These are phyloP conservation scores for Cremastinae sp. DNA, from an alignment of 2,888 invertebrate species.

Conservation along the genomic window DNA sequence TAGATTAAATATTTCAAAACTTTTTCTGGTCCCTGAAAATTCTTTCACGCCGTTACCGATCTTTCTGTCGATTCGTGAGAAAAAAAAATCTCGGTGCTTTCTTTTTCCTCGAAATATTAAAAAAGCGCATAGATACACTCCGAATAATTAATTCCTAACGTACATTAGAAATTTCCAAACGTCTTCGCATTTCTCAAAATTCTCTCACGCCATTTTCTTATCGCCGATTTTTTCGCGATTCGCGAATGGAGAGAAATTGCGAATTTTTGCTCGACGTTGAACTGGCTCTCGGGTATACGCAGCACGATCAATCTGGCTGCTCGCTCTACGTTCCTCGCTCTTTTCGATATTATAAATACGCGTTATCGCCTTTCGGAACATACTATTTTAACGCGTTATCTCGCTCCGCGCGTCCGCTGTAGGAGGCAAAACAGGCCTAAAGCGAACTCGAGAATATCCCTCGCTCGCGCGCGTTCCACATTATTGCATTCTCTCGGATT, in stretches of 20 bases:
- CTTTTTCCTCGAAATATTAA: too few relatives aligned
- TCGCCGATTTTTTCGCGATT: neutral
- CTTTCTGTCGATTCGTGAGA: too few relatives aligned
- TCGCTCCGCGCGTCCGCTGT: slow-evolving; percentile 73
- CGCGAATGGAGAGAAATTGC: neutral
- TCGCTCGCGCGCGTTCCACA: slow-evolving; percentile 16
- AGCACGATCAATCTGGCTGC: slow-evolving; percentile 28
- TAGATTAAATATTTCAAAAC: too few relatives aligned
- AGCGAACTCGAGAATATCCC: slow-evolving; percentile 16
- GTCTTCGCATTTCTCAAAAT: too few relatives aligned
- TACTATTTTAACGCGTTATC: slow-evolving; percentile 77
- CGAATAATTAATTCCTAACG: too few relatives aligned
- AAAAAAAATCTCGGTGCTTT: too few relatives aligned
- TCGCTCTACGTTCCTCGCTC: slow-evolving; percentile 55
- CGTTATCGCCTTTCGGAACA: slow-evolving; percentile 70
- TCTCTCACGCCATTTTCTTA: too few relatives aligned
- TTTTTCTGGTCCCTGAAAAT: too few relatives aligned
- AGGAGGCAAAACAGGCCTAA: slow-evolving; percentile 67
- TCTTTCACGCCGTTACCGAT: too few relatives aligned
- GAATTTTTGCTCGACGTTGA: slow-evolving; percentile 1
- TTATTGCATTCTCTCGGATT: slow-evolving; percentile 33
- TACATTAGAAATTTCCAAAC: too few relatives aligned
- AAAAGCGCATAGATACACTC: too few relatives aligned
- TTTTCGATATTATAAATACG: slow-evolving; percentile 72
- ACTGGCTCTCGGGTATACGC: slow-evolving; percentile 1